A percentile compares a stretch with the other conserved stretches of the same genome.
These are phyloP conservation scores for Neogobius melanostomus DNA, from an alignment of 2,113 vertebrate genomes.

Conservation along the genomic window DNA sequence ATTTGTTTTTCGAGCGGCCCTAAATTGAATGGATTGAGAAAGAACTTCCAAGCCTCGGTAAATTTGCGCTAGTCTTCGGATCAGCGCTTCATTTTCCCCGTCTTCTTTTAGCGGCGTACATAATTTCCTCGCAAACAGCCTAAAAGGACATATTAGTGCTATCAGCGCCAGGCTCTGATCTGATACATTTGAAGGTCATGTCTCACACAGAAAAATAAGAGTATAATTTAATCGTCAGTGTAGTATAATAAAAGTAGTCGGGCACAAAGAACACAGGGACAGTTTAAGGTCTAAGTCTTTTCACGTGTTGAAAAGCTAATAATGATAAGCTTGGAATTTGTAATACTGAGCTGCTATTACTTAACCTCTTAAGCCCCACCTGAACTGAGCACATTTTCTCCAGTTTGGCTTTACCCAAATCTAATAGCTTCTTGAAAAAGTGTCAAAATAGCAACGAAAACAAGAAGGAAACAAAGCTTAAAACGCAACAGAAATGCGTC, in stretches of 20 bases:
- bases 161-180: conserved; percentile 54
- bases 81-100: conserved; percentile 55
- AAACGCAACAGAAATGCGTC: no score
- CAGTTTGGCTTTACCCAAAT: no score
- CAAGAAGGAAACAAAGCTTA: no score
- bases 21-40: conserved; percentile 54
- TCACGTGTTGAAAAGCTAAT: conserved; percentile 53
- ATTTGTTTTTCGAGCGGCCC: conserved; percentile 43
- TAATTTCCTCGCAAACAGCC: conserved; percentile 57
- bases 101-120: conserved; percentile 42
- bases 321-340: conserved; percentile 41
- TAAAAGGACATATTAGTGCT: conserved; percentile 55
- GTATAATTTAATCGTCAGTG: conserved; percentile 63
- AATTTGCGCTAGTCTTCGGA: conserved; percentile 47
- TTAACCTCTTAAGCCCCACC: neutral
- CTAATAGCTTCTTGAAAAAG: no score
- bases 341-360: conserved; percentile 11
- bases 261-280: conserved; percentile 28
- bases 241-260: conserved; percentile 47
- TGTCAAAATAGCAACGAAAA: no score
- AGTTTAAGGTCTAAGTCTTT: conserved; percentile 26
- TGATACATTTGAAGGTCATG: conserved; percentile 65
- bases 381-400: no score
- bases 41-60: conserved; percentile 30
- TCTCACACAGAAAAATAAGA: conserved; percentile 53